These are phyloP conservation scores for Altica lythri DNA, from an alignment of 2,888 invertebrate genomes.

Conservation along the genomic window DNA sequence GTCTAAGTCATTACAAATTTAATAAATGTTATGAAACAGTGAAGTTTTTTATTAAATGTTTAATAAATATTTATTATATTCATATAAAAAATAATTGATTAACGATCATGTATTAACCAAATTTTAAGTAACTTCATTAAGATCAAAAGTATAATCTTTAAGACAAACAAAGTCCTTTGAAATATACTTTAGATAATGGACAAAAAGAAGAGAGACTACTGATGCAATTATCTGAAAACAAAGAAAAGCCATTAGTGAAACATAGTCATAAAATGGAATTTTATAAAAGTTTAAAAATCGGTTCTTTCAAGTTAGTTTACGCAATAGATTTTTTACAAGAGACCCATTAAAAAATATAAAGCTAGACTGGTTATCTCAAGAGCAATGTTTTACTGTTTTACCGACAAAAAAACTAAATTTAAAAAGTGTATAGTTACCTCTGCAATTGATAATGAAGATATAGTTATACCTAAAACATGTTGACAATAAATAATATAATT, in stretches of 20 bases:
- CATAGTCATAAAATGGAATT: background rate
- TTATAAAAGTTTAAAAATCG: background rate
- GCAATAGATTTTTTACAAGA: too few species aligned
- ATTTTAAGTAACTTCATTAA: too few species aligned
- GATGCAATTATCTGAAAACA: constrained; percentile 30
- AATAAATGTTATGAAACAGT: too few species aligned
- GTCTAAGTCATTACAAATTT: too few species aligned
- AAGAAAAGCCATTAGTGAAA: constrained; percentile 3
- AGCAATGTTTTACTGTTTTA: too few species aligned
- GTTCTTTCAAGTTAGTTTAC: too few species aligned
- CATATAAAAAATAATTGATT: too few species aligned
- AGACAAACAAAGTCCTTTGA: constrained; percentile 14
- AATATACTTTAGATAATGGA: constrained; percentile 20
- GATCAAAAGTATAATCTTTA: constrained; percentile 24
- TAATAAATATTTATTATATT: too few species aligned
- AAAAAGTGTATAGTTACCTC: constrained; percentile 24
- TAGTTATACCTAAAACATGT: constrained; percentile 24
- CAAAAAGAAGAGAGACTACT: constrained; percentile 29
- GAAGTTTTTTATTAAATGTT: too few species aligned
- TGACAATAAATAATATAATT: constrained; percentile 27
- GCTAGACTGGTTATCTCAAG: too few species aligned
- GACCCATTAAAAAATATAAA: too few species aligned
- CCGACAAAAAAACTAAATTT: background rate
- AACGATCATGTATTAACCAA: too few species aligned
- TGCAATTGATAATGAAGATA: constrained; percentile 20